phyloP scores from a whole-genome alignment of 2,797 vertebrate species.

The Gouania willdenowi region DNA sequence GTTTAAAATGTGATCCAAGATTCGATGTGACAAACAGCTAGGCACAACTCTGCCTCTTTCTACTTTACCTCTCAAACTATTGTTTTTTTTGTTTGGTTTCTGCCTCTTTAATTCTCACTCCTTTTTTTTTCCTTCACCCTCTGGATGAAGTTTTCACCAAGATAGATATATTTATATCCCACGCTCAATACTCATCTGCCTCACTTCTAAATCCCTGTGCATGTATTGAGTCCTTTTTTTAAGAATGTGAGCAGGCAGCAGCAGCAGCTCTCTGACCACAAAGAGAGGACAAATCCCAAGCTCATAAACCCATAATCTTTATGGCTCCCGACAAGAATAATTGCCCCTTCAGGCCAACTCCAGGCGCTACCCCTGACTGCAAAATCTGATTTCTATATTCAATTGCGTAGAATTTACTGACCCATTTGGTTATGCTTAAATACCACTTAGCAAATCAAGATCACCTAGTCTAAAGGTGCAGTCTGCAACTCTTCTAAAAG shows the following conservation, averaged over 20 bases:
- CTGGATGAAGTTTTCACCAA: slow-evolving; percentile 40
- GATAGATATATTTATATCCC: slow-evolving; percentile 46
- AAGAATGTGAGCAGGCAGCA: slow-evolving; percentile 29
- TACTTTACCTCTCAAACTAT: background rate
- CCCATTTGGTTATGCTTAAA: slow-evolving; percentile 27
- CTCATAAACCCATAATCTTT: slow-evolving; percentile 53
- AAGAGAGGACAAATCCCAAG: slow-evolving; percentile 49
- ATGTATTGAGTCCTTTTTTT: slow-evolving; percentile 29
- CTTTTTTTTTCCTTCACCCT: slow-evolving; percentile 23
- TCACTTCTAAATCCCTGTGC: slow-evolving; percentile 45
- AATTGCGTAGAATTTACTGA: slow-evolving; percentile 4
- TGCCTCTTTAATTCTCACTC: slow-evolving; percentile 1
- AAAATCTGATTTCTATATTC: slow-evolving; percentile 16
- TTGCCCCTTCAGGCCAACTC: slow-evolving; percentile 29
- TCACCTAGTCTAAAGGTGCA: too few relatives aligned
- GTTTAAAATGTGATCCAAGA: slow-evolving; percentile 29
- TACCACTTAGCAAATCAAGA: background rate
- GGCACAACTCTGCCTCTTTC: background rate
- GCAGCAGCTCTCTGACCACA: slow-evolving; percentile 41
- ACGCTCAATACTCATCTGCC: slow-evolving; percentile 48
- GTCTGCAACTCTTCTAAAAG: too few relatives aligned
- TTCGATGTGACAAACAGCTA: slow-evolving; percentile 4
- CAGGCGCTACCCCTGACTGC: slow-evolving; percentile 18
- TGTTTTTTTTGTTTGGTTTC: slow-evolving; percentile 24
- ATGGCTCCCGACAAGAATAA: slow-evolving; percentile 35